These are phyloP conservation scores for Erithacus rubecula DNA, from an alignment of 2,797 vertebrate genomes.

Conservation along the genomic window DNA sequence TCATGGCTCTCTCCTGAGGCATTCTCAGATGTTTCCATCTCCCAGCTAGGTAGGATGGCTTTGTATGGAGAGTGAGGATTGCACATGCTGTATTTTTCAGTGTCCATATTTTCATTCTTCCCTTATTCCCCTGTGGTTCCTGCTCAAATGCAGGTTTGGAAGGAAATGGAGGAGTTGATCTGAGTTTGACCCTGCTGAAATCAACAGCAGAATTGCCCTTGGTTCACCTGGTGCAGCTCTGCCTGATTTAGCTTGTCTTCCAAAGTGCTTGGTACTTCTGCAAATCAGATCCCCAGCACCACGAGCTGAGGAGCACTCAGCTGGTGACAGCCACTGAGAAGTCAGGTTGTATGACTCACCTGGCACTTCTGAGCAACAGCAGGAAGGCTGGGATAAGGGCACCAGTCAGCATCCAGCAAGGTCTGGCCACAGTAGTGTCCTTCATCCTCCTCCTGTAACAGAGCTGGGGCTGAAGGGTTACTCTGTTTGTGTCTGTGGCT, in stretches of 20 bases:
- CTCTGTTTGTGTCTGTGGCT: not conserved
- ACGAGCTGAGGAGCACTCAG: not conserved
- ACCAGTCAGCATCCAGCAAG: fast-evolving
- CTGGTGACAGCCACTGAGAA: not conserved
- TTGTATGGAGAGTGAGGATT: not conserved
- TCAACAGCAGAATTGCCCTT: not conserved
- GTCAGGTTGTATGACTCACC: not conserved
- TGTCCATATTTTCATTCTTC: not conserved
- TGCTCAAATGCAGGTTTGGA: not conserved
- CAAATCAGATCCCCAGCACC: not conserved
- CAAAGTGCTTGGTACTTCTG: not conserved
- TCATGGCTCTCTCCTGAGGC: not conserved
- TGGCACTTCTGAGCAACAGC: not conserved
- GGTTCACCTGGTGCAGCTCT: not conserved
- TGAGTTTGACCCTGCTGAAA: not conserved
- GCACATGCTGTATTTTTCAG: not conserved
- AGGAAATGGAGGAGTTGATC: not conserved
- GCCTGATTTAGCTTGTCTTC: not conserved
- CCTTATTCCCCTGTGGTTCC: not conserved
- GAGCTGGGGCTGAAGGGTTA: too few species aligned
- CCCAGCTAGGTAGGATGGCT: not conserved
- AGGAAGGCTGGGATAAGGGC: not conserved
- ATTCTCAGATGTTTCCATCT: not conserved
- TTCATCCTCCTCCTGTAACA: not conserved
- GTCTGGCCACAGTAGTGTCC: not conserved